Evolutionary conservation across 37 sponge, comb jelly and placozoan genomes (phyloP).

Genomic region (Beroe forskalii): DNA sequence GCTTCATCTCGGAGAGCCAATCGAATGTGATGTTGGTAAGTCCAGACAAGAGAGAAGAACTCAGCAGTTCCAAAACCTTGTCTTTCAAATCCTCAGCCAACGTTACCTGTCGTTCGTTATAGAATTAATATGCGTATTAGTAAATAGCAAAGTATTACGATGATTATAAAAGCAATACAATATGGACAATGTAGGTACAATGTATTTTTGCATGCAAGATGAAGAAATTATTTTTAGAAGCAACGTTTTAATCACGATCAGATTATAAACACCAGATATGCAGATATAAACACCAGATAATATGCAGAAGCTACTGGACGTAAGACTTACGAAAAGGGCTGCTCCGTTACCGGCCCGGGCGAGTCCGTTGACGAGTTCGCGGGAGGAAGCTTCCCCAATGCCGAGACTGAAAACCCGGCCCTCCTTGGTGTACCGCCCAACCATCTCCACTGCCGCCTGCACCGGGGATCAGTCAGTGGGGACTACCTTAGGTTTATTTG

Average conservation of each 20-base stretch:
- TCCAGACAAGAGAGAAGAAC: background rate
- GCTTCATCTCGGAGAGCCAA: conserved; percentile 49
- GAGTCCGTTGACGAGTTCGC: conserved; percentile 60
- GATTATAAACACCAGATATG: no score
- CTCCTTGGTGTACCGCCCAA: conserved; percentile 10
- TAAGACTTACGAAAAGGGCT: conserved; percentile 48
- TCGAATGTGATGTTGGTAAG: conserved; percentile 33
- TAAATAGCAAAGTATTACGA: no score
- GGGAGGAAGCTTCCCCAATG: conserved; percentile 27
- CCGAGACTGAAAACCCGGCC: conserved; percentile 51
- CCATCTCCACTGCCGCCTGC: conserved; percentile 38
- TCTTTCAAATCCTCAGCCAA: conserved; percentile 51
- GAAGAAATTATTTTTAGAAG: no score
- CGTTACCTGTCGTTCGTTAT: conserved; percentile 38
- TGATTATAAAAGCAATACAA: no score
- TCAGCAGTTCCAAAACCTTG: conserved; percentile 40
- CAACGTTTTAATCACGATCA: no score
- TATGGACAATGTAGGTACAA: no score
- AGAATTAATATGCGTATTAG: no score
- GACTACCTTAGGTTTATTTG: no score
- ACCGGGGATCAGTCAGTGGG: no score
- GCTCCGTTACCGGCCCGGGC: conserved; percentile 54
- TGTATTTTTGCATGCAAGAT: no score
- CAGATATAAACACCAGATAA: no score
- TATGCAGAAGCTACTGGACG: no score